Percentiles rank a stretch among this genome's conserved stretches.
These are phyloP conservation scores for Vimba vimba DNA, from an alignment of 2,113 vertebrate species.

Conservation along the genomic window DNA sequence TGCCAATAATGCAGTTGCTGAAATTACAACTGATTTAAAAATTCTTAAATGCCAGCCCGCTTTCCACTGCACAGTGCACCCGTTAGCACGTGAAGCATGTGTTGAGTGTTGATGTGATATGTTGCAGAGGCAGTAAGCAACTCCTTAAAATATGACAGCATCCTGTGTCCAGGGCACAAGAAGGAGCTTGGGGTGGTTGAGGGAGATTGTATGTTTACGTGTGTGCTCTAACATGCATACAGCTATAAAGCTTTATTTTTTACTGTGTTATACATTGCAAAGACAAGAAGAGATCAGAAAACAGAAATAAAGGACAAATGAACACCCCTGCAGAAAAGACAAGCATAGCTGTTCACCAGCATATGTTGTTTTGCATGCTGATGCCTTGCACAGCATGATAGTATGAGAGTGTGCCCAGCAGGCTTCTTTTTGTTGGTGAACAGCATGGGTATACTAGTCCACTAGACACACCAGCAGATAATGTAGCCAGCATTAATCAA, in stretches of 20 bases:
- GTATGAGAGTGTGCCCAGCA: conserved; percentile 11
- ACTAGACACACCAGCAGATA: too few species aligned
- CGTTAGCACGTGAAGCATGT: conserved; percentile 57
- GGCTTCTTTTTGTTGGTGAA: background rate
- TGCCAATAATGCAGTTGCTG: too few species aligned
- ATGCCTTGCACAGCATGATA: background rate
- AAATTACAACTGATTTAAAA: too few species aligned
- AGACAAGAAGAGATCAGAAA: background rate
- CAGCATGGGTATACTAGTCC: background rate
- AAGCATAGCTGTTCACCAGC: background rate
- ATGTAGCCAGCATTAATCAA: too few species aligned
- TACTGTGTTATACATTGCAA: background rate
- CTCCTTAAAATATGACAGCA: conserved; percentile 71
- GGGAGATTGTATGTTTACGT: background rate
- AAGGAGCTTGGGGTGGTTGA: background rate
- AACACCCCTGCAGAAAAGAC: conserved; percentile 4
- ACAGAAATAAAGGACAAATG: background rate
- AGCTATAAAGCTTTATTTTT: too few species aligned
- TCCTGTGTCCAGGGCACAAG: conserved; percentile 50
- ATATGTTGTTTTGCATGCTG: conserved; percentile 4
- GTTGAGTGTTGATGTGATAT: conserved; percentile 72
- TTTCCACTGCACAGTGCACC: background rate
- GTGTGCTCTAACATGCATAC: too few species aligned
- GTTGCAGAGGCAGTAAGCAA: conserved; percentile 71
- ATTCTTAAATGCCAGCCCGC: too few species aligned